Conservation (phyloP, 1,140 invertebrate species). For the Atopsyche davidsoni region DNA sequence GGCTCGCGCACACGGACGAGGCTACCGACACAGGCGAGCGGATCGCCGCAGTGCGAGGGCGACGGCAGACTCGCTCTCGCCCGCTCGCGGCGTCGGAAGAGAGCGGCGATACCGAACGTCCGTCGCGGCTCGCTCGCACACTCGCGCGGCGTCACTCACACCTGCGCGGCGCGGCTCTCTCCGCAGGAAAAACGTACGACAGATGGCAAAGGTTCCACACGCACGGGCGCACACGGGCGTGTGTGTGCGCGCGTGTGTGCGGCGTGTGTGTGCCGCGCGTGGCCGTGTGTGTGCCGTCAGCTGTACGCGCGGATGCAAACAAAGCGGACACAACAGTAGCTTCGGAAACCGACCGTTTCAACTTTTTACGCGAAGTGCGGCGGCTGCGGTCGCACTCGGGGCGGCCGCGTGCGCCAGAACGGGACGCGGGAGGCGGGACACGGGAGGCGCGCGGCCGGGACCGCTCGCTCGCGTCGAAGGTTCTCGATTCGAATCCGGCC, state of each 20-base stretch:
- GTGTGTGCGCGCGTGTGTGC: not conserved
- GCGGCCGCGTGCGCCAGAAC: not conserved
- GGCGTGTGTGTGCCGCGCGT: not conserved
- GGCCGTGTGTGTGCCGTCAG: slow-evolving; percentile 10
- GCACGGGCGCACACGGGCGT: not conserved
- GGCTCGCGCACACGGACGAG: not conserved
- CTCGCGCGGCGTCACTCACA: slow-evolving; percentile 4
- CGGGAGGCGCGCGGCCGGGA: slow-evolving; percentile 1
- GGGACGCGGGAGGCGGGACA: slow-evolving; percentile 9
- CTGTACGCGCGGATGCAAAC: no score
- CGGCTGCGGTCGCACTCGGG: not conserved
- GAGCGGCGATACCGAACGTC: slow-evolving; percentile 1
- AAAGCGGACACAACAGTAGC: slow-evolving; percentile 21
- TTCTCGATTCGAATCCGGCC: slow-evolving; percentile 4
- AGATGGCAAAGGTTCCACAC: slow-evolving; percentile 4
- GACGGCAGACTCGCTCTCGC: not conserved
- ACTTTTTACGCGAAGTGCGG: slow-evolving; percentile 25
- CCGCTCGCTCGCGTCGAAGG: slow-evolving; percentile 15
- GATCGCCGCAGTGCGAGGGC: not conserved
- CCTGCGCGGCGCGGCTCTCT: slow-evolving; percentile 8
- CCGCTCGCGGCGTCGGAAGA: not conserved
- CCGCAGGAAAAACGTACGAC: no score
- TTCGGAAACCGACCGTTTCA: slow-evolving; percentile 18
- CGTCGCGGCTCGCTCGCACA: slow-evolving; percentile 2
- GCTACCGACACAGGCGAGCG: slow-evolving; percentile 3